Evolutionary conservation across 2,797 vertebrate species (phyloP).

Genomic region (Gymnothorax reevesii): DNA sequence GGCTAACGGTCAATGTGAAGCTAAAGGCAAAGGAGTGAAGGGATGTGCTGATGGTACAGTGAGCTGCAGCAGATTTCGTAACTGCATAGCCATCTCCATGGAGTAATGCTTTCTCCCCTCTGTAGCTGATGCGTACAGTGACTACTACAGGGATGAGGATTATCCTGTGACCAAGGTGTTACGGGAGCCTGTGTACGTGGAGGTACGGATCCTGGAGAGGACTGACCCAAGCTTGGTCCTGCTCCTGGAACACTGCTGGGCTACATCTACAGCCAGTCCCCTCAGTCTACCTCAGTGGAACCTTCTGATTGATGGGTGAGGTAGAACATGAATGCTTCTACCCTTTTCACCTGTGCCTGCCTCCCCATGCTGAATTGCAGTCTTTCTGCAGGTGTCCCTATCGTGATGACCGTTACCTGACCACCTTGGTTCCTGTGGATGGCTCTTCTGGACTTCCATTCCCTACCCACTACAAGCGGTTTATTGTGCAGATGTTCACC

Average conservation of each 20-base stretch:
- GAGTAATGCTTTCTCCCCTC: neutral
- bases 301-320: conserved; percentile 61
- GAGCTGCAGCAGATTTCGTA: neutral
- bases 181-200: conserved; percentile 61
- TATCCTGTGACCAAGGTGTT: conserved; percentile 64
- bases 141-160: conserved; percentile 53
- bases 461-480: conserved; percentile 61
- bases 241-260: conserved; percentile 65
- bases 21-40: conserved; percentile 68
- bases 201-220: conserved; percentile 57
- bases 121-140: conserved; percentile 48
- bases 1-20: conserved; percentile 64
- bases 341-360: neutral
- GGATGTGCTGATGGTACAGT: conserved; percentile 65
- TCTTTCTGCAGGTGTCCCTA: conserved; percentile 59
- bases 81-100: neutral
- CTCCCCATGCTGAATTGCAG: too few relatives aligned
- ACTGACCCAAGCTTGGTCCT: conserved; percentile 62
- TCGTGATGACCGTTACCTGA: conserved; percentile 60
- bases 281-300: conserved; percentile 62
- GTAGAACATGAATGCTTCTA: neutral
- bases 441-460: conserved; percentile 41
- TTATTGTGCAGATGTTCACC: conserved; percentile 70
- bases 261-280: conserved; percentile 51
- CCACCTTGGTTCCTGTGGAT: conserved; percentile 47